Percentiles rank a stretch among this genome's conserved stretches.
These are phyloP conservation scores for Pteropus alecto DNA, from an alignment of 2,113 vertebrate species.

Conservation along the genomic window DNA sequence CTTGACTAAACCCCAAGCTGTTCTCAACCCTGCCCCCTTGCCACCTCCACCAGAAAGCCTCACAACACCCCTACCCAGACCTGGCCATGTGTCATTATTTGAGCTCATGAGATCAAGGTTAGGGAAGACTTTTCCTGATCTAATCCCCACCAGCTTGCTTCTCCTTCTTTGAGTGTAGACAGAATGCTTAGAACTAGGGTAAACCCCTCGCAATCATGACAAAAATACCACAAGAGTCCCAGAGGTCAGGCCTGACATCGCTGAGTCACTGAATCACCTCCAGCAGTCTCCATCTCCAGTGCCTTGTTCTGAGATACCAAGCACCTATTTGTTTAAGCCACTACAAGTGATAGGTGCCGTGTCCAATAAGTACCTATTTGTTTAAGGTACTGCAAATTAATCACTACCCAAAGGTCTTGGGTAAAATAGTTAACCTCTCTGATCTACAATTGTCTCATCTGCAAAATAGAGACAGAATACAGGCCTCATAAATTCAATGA, in stretches of 20 bases:
- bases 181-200: background rate
- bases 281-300: background rate
- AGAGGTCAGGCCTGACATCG: background rate
- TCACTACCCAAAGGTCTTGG: background rate
- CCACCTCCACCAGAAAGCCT: background rate
- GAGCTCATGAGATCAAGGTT: background rate
- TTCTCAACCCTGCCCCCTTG: background rate
- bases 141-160: background rate
- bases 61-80: fast-evolving
- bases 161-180: background rate
- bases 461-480: background rate
- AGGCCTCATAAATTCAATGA: background rate
- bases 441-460: background rate
- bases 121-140: background rate
- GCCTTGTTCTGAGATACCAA: background rate
- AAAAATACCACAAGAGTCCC: background rate
- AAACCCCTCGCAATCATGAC: background rate
- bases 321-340: background rate
- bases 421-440: background rate
- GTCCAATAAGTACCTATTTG: background rate
- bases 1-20: background rate
- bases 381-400: background rate
- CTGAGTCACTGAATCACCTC: background rate
- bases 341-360: background rate
- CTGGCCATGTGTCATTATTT: background rate